These are phyloP conservation scores for Xyrichtys novacula DNA, from an alignment of 2,797 vertebrate genomes.

Conservation along the genomic window DNA sequence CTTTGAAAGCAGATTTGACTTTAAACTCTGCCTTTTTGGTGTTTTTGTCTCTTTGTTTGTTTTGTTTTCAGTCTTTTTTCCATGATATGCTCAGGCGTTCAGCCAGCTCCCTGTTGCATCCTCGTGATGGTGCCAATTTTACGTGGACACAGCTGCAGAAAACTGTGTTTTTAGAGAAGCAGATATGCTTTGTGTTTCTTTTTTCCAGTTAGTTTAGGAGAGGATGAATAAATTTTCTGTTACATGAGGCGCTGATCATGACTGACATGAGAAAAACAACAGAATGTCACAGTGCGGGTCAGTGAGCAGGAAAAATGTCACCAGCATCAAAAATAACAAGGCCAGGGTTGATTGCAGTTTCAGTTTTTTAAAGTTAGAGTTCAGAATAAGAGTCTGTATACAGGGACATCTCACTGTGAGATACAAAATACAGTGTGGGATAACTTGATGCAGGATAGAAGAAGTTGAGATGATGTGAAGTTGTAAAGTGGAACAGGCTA, in stretches of 20 bases:
- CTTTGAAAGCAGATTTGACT: background rate
- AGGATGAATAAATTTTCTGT: background rate
- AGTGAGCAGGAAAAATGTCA: background rate
- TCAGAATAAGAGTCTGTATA: background rate
- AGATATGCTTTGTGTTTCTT: constrained; percentile 3
- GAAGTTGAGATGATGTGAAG: no score
- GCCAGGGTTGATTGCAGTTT: background rate
- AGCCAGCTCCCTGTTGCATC: constrained; percentile 10
- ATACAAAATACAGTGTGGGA: no score
- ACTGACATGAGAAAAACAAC: background rate
- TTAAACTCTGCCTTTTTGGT: background rate
- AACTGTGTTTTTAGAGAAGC: background rate
- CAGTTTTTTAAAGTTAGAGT: background rate
- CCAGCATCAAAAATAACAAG: constrained; percentile 1
- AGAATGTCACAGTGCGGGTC: background rate
- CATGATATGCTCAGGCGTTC: background rate
- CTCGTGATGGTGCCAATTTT: constrained; percentile 3
- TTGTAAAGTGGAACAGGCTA: no score
- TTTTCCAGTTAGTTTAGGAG: background rate
- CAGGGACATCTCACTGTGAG: no score
- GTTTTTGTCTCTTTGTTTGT: background rate
- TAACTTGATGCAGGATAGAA: no score
- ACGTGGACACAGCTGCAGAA: background rate
- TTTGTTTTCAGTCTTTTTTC: constrained; percentile 3
- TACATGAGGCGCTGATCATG: background rate